A percentile compares a stretch with the other conserved stretches of the same genome.
These are phyloP conservation scores for Fundulus diaphanus DNA, from an alignment of 2,797 vertebrate species.

Conservation along the genomic window DNA sequence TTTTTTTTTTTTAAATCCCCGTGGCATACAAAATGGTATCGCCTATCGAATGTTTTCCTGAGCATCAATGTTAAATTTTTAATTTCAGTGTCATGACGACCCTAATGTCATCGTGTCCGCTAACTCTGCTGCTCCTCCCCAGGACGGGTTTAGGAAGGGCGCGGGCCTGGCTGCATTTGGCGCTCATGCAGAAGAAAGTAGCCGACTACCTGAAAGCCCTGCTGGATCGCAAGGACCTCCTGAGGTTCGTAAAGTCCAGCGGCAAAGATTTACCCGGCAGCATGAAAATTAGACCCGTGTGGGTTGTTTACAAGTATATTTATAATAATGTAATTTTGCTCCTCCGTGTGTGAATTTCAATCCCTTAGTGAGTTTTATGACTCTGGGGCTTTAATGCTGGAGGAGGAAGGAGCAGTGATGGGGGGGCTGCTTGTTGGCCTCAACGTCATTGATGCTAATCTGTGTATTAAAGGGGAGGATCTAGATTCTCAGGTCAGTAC, in stretches of 20 bases:
- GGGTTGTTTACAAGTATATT: neutral
- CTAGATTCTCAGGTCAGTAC: slow-evolving; percentile 92
- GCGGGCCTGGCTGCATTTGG: slow-evolving; percentile 96
- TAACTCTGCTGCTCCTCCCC: neutral
- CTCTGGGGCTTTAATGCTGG: slow-evolving; percentile 90
- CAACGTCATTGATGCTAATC: slow-evolving; percentile 98
- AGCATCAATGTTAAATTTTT: too few species aligned
- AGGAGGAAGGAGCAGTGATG: slow-evolving; percentile 94
- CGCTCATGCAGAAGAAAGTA: slow-evolving; percentile 98
- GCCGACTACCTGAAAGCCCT: slow-evolving; percentile 95
- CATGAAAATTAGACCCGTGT: too few species aligned
- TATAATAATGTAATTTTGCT: neutral
- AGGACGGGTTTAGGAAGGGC: slow-evolving; percentile 94
- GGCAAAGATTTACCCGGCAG: neutral
- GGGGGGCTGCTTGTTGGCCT: slow-evolving; percentile 95
- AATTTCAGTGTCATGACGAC: too few species aligned
- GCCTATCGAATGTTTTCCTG: too few species aligned
- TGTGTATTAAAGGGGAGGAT: slow-evolving; percentile 98
- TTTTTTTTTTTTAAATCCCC: too few species aligned
- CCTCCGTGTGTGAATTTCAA: neutral
- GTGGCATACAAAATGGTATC: too few species aligned
- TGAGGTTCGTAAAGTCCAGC: slow-evolving; percentile 80
- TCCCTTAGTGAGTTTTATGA: slow-evolving; percentile 95
- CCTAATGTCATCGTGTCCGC: too few species aligned
- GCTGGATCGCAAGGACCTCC: slow-evolving; percentile 90